Conservation (phyloP, 2,797 vertebrate genomes). For the Sebastolobus altivelis region DNA sequence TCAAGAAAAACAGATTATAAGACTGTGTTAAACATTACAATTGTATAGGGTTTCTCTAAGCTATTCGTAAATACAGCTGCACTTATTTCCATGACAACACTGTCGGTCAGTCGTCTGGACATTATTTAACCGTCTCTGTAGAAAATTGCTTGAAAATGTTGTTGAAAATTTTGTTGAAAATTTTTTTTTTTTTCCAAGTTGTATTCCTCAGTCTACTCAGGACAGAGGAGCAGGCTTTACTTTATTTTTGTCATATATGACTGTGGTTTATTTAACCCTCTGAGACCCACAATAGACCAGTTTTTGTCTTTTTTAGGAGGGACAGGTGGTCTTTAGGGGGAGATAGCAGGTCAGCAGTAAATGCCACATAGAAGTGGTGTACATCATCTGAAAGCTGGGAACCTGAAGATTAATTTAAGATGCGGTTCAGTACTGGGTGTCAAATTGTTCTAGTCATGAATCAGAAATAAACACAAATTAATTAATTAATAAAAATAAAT, state of each 20-base stretch:
- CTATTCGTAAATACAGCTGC: constrained; percentile 12
- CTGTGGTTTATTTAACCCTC: too few relatives aligned
- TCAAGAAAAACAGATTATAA: not conserved
- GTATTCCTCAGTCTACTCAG: not conserved
- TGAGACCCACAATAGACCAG: too few relatives aligned
- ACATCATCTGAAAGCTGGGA: too few relatives aligned
- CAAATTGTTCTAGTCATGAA: too few relatives aligned
- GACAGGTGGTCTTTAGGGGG: too few relatives aligned
- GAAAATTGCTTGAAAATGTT: constrained; percentile 14
- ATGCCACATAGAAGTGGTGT: too few relatives aligned
- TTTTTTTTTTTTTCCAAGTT: not conserved
- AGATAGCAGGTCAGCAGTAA: too few relatives aligned
- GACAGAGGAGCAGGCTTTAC: not conserved
- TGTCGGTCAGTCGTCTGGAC: not conserved
- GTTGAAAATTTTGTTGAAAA: not conserved
- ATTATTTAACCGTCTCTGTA: not conserved
- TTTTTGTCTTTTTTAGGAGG: too few relatives aligned
- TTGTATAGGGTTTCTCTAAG: constrained; percentile 13
- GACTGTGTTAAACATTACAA: not conserved
- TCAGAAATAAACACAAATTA: too few relatives aligned
- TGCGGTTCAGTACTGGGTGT: too few relatives aligned
- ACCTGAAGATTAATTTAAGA: too few relatives aligned
- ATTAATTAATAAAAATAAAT: too few relatives aligned
- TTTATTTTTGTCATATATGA: not conserved
- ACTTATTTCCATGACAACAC: constrained; percentile 23